These are phyloP conservation scores for Gallirallus australis DNA, from an alignment of 2,797 vertebrate genomes.

Conservation along the genomic window DNA sequence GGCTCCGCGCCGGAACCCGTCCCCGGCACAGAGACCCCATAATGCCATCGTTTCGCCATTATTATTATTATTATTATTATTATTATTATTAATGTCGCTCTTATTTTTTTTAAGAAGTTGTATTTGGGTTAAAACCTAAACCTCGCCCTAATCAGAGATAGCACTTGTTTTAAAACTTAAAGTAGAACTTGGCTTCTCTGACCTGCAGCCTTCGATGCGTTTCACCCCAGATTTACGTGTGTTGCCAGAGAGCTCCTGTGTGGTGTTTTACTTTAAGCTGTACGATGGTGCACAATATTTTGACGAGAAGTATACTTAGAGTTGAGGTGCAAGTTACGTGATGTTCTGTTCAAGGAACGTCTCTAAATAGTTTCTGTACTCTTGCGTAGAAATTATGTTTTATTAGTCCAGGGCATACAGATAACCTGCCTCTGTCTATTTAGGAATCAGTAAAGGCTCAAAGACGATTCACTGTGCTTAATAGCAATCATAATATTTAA, in stretches of 20 bases:
- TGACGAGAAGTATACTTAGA: neutral
- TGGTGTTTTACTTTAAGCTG: neutral
- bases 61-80: too few species aligned
- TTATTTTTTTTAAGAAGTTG: neutral
- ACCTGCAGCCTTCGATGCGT: neutral
- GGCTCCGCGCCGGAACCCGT: too few species aligned
- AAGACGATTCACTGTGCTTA: slow-evolving; percentile 78
- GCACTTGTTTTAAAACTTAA: neutral
- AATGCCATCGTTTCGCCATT: too few species aligned
- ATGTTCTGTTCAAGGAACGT: neutral
- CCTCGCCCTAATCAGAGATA: neutral
- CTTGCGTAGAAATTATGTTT: neutral
- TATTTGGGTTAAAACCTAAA: neutral
- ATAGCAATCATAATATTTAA: slow-evolving; percentile 83
- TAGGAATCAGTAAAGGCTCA: slow-evolving; percentile 83
- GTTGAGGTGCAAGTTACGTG: fast-evolving
- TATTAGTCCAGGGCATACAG: neutral
- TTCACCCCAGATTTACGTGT: neutral
- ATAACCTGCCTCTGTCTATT: slow-evolving; percentile 12
- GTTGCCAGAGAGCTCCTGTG: neutral
- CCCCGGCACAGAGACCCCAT: too few species aligned
- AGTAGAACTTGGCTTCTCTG: neutral
- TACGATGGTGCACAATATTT: neutral
- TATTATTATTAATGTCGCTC: too few species aligned
- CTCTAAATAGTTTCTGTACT: neutral